Evolutionary conservation across 2,888 invertebrate genomes (phyloP).

Genomic region (Ferdinandea cuprea): DNA sequence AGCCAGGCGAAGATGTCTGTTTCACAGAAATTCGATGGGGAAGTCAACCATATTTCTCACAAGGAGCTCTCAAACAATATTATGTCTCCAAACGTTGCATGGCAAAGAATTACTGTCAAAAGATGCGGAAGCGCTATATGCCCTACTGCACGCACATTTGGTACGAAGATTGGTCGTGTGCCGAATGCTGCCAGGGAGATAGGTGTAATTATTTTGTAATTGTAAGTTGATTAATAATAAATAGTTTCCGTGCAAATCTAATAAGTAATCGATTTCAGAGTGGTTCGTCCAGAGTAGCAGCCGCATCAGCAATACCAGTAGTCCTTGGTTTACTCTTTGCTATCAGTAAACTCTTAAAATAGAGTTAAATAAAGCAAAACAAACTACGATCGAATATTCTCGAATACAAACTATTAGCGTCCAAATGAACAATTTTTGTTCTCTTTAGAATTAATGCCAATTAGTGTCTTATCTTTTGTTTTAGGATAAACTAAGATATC

Average conservation of each 20-base stretch:
- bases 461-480: too few relatives aligned
- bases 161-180: slow-evolving; percentile 98
- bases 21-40: slow-evolving; percentile 96
- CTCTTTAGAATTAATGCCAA: too few relatives aligned
- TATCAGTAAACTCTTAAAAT: slow-evolving; percentile 2
- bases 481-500: too few relatives aligned
- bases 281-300: slow-evolving; percentile 31
- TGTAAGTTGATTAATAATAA: slow-evolving; percentile 86
- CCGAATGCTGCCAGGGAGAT: slow-evolving; percentile 97
- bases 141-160: slow-evolving; percentile 93
- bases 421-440: slow-evolving; percentile 34
- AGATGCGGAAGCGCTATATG: slow-evolving; percentile 88
- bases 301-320: neutral
- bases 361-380: neutral
- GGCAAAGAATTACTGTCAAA: slow-evolving; percentile 90
- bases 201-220: slow-evolving; percentile 97
- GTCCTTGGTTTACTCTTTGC: neutral
- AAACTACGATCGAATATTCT: slow-evolving; percentile 21
- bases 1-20: slow-evolving; percentile 87
- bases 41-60: slow-evolving; percentile 95
- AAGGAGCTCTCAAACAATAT: slow-evolving; percentile 95
- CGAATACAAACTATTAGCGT: slow-evolving; percentile 27
- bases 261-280: slow-evolving; percentile 31
- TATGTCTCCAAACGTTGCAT: slow-evolving; percentile 96
- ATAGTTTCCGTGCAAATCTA: neutral